phyloP scores from a whole-genome alignment of 2,888 invertebrate genomes.

The Alloplasta piceator region DNA sequence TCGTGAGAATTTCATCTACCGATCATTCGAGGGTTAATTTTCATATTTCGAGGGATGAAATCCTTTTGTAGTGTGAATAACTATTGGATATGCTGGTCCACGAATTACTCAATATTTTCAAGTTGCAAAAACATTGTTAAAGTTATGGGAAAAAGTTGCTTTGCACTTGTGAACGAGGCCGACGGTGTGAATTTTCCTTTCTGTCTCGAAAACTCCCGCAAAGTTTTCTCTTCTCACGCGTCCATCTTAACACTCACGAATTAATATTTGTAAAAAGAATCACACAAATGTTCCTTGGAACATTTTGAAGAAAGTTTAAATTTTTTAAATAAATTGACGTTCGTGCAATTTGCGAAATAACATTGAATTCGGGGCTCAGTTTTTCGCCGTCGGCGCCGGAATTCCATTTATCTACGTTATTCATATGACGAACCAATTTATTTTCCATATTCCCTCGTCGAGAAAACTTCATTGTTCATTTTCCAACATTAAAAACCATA shows the following conservation, averaged over 20 bases:
- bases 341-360: constrained; percentile 2
- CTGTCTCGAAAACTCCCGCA: neutral
- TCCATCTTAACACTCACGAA: neutral
- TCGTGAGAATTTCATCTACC: neutral
- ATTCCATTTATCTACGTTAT: neutral
- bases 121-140: constrained; percentile 14
- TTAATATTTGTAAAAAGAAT: constrained; percentile 14
- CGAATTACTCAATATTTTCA: constrained; percentile 29
- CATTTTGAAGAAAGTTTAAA: neutral
- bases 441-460: neutral
- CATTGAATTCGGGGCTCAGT: neutral
- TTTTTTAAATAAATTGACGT: neutral
- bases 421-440: neutral
- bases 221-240: neutral
- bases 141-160: constrained; percentile 6
- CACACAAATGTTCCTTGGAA: neutral
- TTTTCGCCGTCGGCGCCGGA: constrained; percentile 13
- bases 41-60: neutral
- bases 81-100: constrained; percentile 61
- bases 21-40: neutral
- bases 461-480: constrained; percentile 8
- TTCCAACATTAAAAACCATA: neutral
- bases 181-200: constrained; percentile 56
- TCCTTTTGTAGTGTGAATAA: neutral
- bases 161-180: constrained; percentile 38